phyloP scores from a whole-genome alignment of 2,888 invertebrate genomes.

The Tetropium fuscum region DNA sequence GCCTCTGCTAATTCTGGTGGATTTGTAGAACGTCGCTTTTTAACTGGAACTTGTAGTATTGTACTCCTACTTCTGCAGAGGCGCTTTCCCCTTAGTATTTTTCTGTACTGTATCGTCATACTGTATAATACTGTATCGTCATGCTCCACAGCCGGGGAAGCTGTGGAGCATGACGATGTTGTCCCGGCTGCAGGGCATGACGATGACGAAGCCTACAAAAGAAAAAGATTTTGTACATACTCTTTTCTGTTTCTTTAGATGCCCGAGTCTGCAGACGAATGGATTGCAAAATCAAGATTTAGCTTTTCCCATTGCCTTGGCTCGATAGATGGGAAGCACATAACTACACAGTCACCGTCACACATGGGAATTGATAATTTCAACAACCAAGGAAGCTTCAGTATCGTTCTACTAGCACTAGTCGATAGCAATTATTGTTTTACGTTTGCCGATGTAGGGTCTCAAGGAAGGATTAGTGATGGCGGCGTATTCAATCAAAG shows the following conservation, averaged over 20 bases:
- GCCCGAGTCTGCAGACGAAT: slow-evolving; percentile 24
- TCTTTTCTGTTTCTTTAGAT: slow-evolving; percentile 25
- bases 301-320: slow-evolving; percentile 27
- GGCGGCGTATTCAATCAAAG: slow-evolving; percentile 3
- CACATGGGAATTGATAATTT: slow-evolving; percentile 48
- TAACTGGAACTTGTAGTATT: too few relatives aligned
- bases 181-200: background rate
- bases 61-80: background rate
- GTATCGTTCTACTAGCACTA: background rate
- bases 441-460: background rate
- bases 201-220: background rate
- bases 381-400: slow-evolving; percentile 47
- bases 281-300: slow-evolving; percentile 26
- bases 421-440: slow-evolving; percentile 1
- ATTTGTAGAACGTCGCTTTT: background rate
- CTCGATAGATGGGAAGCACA: slow-evolving; percentile 54
- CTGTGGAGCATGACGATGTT: background rate
- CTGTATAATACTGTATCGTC: background rate
- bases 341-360: slow-evolving; percentile 48
- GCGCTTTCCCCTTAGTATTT: background rate
- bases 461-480: slow-evolving; percentile 4
- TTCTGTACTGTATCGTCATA: background rate
- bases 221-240: slow-evolving; percentile 5
- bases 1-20: slow-evolving; percentile 2
- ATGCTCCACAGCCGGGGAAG: background rate